A percentile compares a stretch with the other conserved stretches of the same genome.
Conservation (phyloP, 1,140 invertebrate genomes). For the Chrysopa pallens region DNA sequence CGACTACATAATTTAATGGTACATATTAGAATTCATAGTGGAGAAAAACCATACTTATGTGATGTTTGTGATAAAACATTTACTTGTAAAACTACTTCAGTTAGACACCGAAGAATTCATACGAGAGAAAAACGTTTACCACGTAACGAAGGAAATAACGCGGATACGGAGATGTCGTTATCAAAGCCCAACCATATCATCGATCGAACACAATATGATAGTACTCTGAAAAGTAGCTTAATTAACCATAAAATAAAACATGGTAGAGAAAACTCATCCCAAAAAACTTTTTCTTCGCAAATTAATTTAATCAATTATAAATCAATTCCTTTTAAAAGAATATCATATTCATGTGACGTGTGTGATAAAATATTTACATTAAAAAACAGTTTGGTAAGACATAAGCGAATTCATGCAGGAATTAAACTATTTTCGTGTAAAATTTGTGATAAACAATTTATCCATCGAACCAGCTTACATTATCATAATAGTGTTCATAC, state of each 20-base stretch:
- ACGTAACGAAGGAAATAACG: no score
- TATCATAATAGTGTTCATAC: slow-evolving; percentile 16
- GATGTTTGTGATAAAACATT: slow-evolving; percentile 23
- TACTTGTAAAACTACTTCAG: slow-evolving; percentile 23
- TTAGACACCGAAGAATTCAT: slow-evolving; percentile 26
- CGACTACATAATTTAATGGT: slow-evolving; percentile 22
- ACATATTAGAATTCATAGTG: slow-evolving; percentile 27
- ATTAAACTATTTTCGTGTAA: slow-evolving; percentile 11
- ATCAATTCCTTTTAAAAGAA: slow-evolving; percentile 22
- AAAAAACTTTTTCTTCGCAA: slow-evolving; percentile 24
- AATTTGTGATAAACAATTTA: slow-evolving; percentile 17
- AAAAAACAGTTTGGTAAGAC: slow-evolving; percentile 4
- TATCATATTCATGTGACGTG: slow-evolving; percentile 15
- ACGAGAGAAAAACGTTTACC: slow-evolving; percentile 28
- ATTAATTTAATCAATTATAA: slow-evolving; percentile 20
- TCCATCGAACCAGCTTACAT: slow-evolving; percentile 15
- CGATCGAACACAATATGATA: no score
- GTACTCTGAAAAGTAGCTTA: background rate
- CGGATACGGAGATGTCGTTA: slow-evolving; percentile 13
- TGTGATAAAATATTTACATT: slow-evolving; percentile 18
- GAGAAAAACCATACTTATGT: slow-evolving; percentile 26
- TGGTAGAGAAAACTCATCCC: no score
- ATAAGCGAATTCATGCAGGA: background rate
- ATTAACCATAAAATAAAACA: slow-evolving; percentile 15
- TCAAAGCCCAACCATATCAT: no score